Evolutionary conservation across 2,113 vertebrate species (phyloP).

Genomic region (Egretta garzetta): DNA sequence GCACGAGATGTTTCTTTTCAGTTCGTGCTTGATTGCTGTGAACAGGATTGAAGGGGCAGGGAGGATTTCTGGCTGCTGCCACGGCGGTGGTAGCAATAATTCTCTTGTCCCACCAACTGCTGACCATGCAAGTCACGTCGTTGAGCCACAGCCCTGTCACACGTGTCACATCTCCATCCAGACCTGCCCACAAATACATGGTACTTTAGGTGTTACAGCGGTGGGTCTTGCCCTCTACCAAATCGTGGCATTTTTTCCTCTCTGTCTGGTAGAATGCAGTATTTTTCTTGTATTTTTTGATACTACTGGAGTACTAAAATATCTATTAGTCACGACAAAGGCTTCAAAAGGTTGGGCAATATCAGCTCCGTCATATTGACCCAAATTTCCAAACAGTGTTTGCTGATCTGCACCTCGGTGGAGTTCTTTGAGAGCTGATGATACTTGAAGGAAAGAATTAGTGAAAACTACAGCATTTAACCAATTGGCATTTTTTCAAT

Average conservation of each 20-base stretch:
- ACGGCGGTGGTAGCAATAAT: not conserved
- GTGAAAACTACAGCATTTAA: not conserved
- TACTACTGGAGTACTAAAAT: not conserved
- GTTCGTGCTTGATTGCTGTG: not conserved
- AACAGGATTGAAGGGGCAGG: not conserved
- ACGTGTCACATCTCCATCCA: not conserved
- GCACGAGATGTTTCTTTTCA: not conserved
- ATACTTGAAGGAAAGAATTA: not conserved
- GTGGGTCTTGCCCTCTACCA: not conserved
- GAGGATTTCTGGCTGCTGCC: not conserved
- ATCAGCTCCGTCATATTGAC: not conserved
- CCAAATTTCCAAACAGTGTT: not conserved
- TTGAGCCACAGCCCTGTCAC: not conserved
- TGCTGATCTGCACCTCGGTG: not conserved
- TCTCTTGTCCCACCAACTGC: not conserved
- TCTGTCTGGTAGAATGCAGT: not conserved
- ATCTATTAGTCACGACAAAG: not conserved
- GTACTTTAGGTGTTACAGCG: not conserved
- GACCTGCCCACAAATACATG: not conserved
- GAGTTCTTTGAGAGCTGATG: not conserved
- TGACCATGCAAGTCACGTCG: fast-evolving
- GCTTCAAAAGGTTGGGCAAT: not conserved
- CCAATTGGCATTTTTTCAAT: not conserved
- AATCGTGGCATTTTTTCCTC: not conserved
- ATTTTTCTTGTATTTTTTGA: not conserved